These are phyloP conservation scores for Philopedon plagiatum DNA, from an alignment of 2,888 invertebrate species.

Conservation along the genomic window DNA sequence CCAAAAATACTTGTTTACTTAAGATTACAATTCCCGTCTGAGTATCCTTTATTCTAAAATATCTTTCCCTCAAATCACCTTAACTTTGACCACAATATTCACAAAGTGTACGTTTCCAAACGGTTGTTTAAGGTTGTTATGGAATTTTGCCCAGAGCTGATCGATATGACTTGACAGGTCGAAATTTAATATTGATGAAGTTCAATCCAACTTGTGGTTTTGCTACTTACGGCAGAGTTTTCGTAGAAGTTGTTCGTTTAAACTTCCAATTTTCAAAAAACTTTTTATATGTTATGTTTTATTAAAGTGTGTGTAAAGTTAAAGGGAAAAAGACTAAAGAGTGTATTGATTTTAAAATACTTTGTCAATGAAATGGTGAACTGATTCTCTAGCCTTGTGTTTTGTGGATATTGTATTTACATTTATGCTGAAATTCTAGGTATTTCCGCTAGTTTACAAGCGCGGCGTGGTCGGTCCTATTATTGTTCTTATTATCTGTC, in stretches of 20 bases:
- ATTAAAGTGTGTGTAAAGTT: too few relatives aligned
- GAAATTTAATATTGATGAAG: slow-evolving; percentile 1
- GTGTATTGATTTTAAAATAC: too few relatives aligned
- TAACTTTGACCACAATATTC: not conserved
- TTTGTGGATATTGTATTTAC: too few relatives aligned
- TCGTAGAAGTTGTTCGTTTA: not conserved
- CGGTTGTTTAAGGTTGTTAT: not conserved
- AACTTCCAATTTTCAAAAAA: not conserved
- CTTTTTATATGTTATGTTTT: too few relatives aligned
- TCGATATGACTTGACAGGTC: not conserved
- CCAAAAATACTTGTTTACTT: not conserved
- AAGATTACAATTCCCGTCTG: too few relatives aligned
- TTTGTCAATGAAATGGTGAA: too few relatives aligned
- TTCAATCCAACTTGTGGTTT: not conserved
- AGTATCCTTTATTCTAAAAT: not conserved
- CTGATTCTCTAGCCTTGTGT: too few relatives aligned
- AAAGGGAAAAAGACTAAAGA: too few relatives aligned
- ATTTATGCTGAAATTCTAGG: too few relatives aligned
- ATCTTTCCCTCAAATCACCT: not conserved
- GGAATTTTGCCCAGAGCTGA: not conserved
- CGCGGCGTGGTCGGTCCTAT: too few relatives aligned
- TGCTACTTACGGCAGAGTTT: not conserved
- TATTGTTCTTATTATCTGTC: too few relatives aligned
- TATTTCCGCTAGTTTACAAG: too few relatives aligned
- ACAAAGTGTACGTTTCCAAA: not conserved